Base-by-base conservation (phyloP, 2,797 vertebrate genomes). In the Silurus aristotelis region DNA sequence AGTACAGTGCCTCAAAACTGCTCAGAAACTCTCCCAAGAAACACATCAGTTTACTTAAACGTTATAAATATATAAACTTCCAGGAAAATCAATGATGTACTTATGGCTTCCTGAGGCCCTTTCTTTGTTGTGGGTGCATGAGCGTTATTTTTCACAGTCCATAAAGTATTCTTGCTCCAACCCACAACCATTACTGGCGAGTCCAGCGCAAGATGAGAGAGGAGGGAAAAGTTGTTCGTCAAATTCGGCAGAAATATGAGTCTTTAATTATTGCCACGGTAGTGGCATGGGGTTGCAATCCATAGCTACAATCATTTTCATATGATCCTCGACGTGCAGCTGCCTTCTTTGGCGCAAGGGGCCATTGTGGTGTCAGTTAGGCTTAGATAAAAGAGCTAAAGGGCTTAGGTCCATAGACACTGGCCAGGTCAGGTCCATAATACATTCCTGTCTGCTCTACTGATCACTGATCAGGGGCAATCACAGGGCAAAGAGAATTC, bases 221-320 rank as follows among this genome's bases (percentile, higher is more conserved):
- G 84, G 63, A 80, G 81, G 67, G 64, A 81, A 82, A 85, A 86
- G 89, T 75, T 88, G 87, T 95, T 94, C 92, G 93, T 95, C 93
- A 93, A 94, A 96, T 94, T 91, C 91, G 87, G 6, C 90, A 89
- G 92, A 94, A 95, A 95, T 90, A 63, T 91, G 89, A 94, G 92
- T 92, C 91, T 96, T 95, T 95, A 94, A 96, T 96, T 95, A 95
- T 87, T 87, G 89, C 93, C 94, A 95, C 93, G 8, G 82, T 80
- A 73, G 78, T 78, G 80, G 82, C 76, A 27, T 89, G 91, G 84
- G 93, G 93, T 93, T 92, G 88, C 88, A 92, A 91, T 87, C 89
- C 27, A 83, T 82, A 80, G 88, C 66, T 85, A 80, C 66, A 72
- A 93, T 86, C 89, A 93, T 93, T 91, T 92, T 77, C 90, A 91